Percentiles rank a stretch among this genome's conserved stretches.
phyloP scores from a whole-genome alignment of 2,888 invertebrate species.

The Tetragonisca angustula region DNA sequence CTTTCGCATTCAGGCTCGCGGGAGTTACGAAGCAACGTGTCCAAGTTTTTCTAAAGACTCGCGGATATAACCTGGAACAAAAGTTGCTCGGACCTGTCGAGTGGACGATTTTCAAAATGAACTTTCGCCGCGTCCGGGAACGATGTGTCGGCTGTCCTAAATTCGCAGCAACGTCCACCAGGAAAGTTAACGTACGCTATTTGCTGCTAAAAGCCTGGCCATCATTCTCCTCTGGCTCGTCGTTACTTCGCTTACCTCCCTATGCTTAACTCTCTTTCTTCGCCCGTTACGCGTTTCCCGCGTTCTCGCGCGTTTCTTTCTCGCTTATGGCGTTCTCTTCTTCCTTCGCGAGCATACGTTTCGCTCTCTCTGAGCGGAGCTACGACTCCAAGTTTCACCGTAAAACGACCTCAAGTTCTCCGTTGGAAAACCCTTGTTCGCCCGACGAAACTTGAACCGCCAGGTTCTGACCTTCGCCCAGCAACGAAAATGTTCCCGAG shows the following conservation, averaged over 20 bases:
- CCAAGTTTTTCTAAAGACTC: background rate
- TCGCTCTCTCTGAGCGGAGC: conserved; percentile 30
- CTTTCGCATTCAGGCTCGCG: background rate
- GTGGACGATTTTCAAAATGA: conserved; percentile 18
- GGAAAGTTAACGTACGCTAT: conserved; percentile 71
- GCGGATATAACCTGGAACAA: background rate
- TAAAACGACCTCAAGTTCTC: conserved; percentile 31
- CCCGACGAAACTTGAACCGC: conserved; percentile 17
- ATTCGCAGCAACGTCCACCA: conserved; percentile 62
- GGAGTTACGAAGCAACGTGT: background rate
- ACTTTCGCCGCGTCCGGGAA: background rate
- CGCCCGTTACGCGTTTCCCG: background rate
- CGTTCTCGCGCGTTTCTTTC: background rate
- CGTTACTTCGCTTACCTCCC: background rate
- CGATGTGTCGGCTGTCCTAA: background rate
- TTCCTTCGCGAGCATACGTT: background rate
- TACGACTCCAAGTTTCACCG: conserved; percentile 41
- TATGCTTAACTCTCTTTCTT: conserved; percentile 1
- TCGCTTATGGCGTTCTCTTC: background rate
- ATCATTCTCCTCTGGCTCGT: conserved; percentile 18
- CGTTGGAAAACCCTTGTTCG: conserved; percentile 33
- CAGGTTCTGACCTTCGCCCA: conserved; percentile 7
- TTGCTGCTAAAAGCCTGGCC: conserved; percentile 70
- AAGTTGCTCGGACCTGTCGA: background rate
- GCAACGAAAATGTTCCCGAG: background rate